Percentiles rank a stretch among this genome's conserved stretches.
Conservation (phyloP, 1,140 invertebrate genomes). For the Caenorhabditis brenneri region DNA sequence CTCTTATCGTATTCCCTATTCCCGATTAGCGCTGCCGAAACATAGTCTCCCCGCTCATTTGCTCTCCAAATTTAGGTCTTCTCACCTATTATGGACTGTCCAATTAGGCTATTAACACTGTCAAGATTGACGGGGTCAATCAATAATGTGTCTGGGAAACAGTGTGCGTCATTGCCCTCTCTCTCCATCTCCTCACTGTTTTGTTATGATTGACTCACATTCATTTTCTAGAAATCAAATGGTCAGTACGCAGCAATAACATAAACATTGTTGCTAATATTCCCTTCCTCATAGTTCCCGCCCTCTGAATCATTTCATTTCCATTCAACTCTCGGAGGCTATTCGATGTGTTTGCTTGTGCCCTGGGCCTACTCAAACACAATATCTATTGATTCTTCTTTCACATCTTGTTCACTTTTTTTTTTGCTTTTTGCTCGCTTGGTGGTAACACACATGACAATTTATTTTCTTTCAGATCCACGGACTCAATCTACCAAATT, state of each 20-base stretch:
- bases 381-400: conserved; percentile 28
- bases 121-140: background rate
- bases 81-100: background rate
- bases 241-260: background rate
- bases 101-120: background rate
- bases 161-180: background rate
- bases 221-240: background rate
- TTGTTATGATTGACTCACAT: background rate
- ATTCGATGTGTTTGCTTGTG: conserved; percentile 32
- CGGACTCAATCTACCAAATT: background rate
- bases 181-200: background rate
- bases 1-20: background rate
- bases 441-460: background rate
- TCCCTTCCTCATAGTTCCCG: background rate
- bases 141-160: background rate
- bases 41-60: background rate
- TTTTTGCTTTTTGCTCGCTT: background rate
- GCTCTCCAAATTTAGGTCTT: background rate
- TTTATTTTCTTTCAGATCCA: background rate
- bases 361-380: background rate
- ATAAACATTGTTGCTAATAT: background rate
- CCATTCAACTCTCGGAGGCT: background rate
- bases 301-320: background rate
- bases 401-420: conserved; percentile 23
- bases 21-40: background rate